Percentiles rank a stretch among this genome's conserved stretches.
Evolutionary conservation across 2,113 vertebrate genomes (phyloP).

Genomic region (Tauraco erythrolophus): DNA sequence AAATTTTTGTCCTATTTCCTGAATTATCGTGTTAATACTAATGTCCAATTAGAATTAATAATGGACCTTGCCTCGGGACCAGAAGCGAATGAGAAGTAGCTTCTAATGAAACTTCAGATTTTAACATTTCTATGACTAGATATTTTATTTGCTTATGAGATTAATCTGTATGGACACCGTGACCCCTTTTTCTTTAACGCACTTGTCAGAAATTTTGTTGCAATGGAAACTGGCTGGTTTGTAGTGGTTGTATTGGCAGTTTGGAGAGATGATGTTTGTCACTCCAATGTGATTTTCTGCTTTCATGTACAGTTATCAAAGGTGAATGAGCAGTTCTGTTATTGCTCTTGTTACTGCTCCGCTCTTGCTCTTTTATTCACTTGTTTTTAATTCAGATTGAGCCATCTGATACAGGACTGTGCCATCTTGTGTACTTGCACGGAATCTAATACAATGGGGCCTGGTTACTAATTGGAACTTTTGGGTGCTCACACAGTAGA

Average conservation of each 20-base stretch:
- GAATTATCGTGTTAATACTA: not conserved
- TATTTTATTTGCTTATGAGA: not conserved
- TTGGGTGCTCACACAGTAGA: not conserved
- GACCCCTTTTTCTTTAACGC: not conserved
- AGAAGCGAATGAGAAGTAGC: not conserved
- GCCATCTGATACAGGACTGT: not conserved
- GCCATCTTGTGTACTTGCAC: conserved; percentile 1
- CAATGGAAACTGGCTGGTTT: not conserved
- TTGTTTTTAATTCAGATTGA: not conserved
- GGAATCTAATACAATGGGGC: not conserved
- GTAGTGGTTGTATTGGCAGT: not conserved
- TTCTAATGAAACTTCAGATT: not conserved
- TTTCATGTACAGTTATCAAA: not conserved
- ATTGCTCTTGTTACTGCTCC: not conserved
- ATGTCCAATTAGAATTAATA: not conserved
- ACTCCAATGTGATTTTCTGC: not conserved
- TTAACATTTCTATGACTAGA: not conserved
- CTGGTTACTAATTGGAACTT: conserved; percentile 19
- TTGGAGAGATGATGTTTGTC: not conserved
- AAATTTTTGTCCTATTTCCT: not conserved
- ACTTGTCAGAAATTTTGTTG: not conserved
- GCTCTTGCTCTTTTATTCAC: not conserved
- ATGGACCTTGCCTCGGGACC: not conserved
- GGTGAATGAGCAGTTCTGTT: not conserved
- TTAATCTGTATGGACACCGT: fast-evolving